Evolutionary conservation across 64 coral and sea anemone species (phyloP).

Genomic region (Montipora cactus): DNA sequence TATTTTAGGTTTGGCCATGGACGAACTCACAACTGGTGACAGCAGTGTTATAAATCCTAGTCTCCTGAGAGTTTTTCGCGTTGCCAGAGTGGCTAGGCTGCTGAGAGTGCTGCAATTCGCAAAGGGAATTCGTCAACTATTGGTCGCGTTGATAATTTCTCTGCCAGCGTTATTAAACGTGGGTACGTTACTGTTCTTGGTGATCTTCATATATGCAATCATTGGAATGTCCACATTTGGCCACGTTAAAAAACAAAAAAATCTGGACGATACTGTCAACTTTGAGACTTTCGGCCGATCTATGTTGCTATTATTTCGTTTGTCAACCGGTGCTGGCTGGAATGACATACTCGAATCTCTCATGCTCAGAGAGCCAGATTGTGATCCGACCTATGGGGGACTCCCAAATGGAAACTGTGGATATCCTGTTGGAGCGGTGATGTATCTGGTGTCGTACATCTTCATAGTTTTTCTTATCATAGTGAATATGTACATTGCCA

Average conservation of each 20-base stretch:
- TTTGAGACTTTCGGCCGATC: conserved; percentile 79
- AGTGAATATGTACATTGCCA: conserved; percentile 89
- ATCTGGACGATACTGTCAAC: conserved; percentile 74
- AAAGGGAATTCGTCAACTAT: conserved; percentile 80
- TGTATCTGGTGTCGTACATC: conserved; percentile 83
- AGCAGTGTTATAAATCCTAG: conserved; percentile 61
- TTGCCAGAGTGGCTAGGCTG: conserved; percentile 68
- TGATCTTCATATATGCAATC: conserved; percentile 85
- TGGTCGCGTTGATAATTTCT: conserved; percentile 75
- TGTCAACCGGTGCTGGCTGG: conserved; percentile 84
- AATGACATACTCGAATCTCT: conserved; percentile 82
- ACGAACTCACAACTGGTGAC: conserved; percentile 80
- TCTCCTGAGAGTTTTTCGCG: conserved; percentile 65
- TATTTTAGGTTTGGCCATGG: conserved; percentile 78
- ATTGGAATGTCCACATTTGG: conserved; percentile 82
- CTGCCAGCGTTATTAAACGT: conserved; percentile 85
- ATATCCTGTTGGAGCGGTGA: conserved; percentile 39
- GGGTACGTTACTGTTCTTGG: conserved; percentile 67
- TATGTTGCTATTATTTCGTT: conserved; percentile 77
- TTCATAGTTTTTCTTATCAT: conserved; percentile 77
- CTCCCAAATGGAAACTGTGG: conserved; percentile 74
- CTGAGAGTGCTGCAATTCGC: conserved; percentile 79
- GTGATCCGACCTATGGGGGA: conserved; percentile 60
- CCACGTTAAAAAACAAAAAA: conserved; percentile 75
- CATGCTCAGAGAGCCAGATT: conserved; percentile 70